Evolutionary conservation across 2,797 vertebrate species (phyloP).

Genomic region (Spinibarbus caldwelli): DNA sequence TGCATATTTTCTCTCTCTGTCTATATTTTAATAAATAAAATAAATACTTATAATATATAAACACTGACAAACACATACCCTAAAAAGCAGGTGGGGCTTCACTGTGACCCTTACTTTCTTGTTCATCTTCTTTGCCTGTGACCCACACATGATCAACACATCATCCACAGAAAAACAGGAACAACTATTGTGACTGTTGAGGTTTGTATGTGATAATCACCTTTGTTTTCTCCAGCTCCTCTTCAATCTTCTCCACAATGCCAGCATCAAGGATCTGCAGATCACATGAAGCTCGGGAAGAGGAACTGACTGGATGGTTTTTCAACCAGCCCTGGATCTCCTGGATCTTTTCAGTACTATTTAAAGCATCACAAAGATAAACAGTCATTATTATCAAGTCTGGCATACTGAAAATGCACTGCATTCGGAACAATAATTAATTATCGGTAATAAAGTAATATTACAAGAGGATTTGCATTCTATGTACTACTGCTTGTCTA

Average conservation of each 20-base stretch:
- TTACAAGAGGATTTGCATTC: not conserved
- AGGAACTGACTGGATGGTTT: constrained; percentile 89
- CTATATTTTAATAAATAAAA: not conserved
- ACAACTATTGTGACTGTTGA: not conserved
- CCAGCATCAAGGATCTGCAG: constrained; percentile 92
- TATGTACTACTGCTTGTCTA: not conserved
- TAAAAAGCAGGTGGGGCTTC: constrained; percentile 94
- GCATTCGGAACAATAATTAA: not conserved
- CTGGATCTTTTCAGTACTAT: constrained; percentile 90
- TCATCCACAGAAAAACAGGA: not conserved
- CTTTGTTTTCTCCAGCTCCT: constrained; percentile 91
- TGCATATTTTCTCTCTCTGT: not conserved
- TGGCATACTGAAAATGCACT: not conserved
- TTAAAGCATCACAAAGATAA: not conserved
- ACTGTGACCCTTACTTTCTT: constrained; percentile 98
- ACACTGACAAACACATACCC: constrained; percentile 77
- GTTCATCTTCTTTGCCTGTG: constrained; percentile 88
- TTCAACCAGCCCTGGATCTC: constrained; percentile 94
- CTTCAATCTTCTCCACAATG: constrained; percentile 94
- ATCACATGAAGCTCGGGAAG: constrained; percentile 92
- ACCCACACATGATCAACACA: constrained; percentile 18
- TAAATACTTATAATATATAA: not conserved
- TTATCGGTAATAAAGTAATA: not conserved
- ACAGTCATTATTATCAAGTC: not conserved
- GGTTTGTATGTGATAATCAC: constrained; percentile 67